Evolutionary conservation across 2,888 invertebrate genomes (phyloP).

Genomic region (Ophion slaviceki): DNA sequence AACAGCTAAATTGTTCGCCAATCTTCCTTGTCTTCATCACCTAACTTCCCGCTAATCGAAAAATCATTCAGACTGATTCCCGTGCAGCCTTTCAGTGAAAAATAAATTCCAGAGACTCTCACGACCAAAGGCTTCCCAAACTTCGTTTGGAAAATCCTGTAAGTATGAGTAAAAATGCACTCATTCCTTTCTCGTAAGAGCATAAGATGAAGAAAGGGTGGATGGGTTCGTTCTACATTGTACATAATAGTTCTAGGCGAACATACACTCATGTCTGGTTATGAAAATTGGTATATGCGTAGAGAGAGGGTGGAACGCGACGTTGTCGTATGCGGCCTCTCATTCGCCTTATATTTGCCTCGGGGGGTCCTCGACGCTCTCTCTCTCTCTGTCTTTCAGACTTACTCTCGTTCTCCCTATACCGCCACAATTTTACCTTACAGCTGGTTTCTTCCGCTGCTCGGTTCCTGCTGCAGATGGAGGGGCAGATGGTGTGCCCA

Average conservation of each 20-base stretch:
- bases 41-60: no score
- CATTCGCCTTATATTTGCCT: conserved; percentile 60
- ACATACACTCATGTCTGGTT: conserved; percentile 48
- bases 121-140: no score
- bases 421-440: conserved; percentile 68
- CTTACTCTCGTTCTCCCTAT: conserved; percentile 12
- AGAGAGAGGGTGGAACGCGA: conserved; percentile 39
- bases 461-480: conserved; percentile 71
- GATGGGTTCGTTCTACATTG: conserved; percentile 19
- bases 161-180: no score
- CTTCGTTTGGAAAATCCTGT: no score
- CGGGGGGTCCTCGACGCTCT: conserved; percentile 64
- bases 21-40: no score
- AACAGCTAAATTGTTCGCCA: no score
- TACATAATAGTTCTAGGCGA: conserved; percentile 49
- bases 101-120: no score
- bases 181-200: conserved; percentile 26
- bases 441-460: conserved; percentile 70
- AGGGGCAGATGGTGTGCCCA: conserved; percentile 77
- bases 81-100: no score
- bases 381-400: conserved; percentile 49
- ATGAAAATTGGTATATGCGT: conserved; percentile 46
- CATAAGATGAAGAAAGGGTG: conserved; percentile 18
- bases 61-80: no score
- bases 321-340: conserved; percentile 47